Conservation (phyloP, 1,140 invertebrate genomes). For the Bilobella aurantiaca region DNA sequence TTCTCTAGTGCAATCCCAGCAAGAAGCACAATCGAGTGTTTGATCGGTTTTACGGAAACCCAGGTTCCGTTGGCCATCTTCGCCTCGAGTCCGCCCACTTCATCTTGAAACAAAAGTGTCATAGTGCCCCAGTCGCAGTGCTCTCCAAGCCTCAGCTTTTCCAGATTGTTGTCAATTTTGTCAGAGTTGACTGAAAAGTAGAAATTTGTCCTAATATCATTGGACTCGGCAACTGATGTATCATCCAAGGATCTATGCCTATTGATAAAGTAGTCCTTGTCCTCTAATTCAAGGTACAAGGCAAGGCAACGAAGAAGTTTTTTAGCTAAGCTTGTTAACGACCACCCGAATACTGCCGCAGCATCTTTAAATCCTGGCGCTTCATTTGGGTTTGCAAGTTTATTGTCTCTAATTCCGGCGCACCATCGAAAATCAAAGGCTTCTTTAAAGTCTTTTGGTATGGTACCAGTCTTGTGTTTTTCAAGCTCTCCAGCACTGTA, state of each 20-base stretch:
- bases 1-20: slow-evolving; percentile 16
- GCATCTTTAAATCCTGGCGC: slow-evolving; percentile 18
- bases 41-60: slow-evolving; percentile 14
- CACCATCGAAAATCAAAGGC: slow-evolving; percentile 10
- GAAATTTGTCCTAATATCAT: slow-evolving; percentile 4
- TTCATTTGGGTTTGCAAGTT: slow-evolving; percentile 17
- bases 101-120: slow-evolving; percentile 19
- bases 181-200: slow-evolving; percentile 11
- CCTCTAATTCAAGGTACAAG: slow-evolving; percentile 9
- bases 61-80: slow-evolving; percentile 15
- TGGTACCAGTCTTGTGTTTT: not conserved
- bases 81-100: slow-evolving; percentile 16
- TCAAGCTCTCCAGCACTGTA: not conserved
- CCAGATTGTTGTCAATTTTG: not conserved
- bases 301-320: slow-evolving; percentile 14
- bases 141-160: slow-evolving; percentile 17
- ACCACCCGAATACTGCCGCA: slow-evolving; percentile 8
- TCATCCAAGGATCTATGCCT: slow-evolving; percentile 8
- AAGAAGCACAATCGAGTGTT: slow-evolving; percentile 18
- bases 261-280: slow-evolving; percentile 19
- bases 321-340: not conserved
- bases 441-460: not conserved
- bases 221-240: not conserved
- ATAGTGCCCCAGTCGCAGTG: slow-evolving; percentile 25
- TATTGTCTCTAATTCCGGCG: not conserved